A percentile compares a stretch with the other conserved stretches of the same genome.
These are phyloP conservation scores for Drosophila lacertosa DNA, from an alignment of 1,140 invertebrate genomes.

Conservation along the genomic window DNA sequence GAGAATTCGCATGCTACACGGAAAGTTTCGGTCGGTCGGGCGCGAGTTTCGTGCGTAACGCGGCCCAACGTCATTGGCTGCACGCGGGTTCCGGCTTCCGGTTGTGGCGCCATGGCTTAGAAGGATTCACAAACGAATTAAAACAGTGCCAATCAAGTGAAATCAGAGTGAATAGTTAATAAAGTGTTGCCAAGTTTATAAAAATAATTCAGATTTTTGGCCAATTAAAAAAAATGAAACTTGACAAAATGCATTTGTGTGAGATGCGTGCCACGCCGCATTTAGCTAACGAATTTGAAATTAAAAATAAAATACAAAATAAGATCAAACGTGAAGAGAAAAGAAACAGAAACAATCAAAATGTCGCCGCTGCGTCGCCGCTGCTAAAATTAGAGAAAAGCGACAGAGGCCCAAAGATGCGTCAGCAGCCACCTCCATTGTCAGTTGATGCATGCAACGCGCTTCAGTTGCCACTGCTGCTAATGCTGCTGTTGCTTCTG, in stretches of 20 bases:
- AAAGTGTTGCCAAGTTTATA: not conserved
- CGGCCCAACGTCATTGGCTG: conserved; percentile 24
- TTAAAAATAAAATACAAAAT: conserved; percentile 10
- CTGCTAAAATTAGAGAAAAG: conserved; percentile 64
- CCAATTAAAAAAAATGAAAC: conserved; percentile 48
- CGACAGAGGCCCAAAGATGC: conserved; percentile 43
- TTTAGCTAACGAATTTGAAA: conserved; percentile 53
- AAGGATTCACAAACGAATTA: conserved; percentile 3
- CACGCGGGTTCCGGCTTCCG: conserved; percentile 19
- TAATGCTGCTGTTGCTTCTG: conserved; percentile 48
- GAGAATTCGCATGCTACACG: conserved; percentile 23
- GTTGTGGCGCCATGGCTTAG: conserved; percentile 18
- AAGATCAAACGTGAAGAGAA: conserved; percentile 49
- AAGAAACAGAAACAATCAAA: conserved; percentile 55
- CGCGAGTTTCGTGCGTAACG: conserved; percentile 27
- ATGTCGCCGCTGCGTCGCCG: conserved; percentile 50
- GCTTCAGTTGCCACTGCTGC: conserved; percentile 28
- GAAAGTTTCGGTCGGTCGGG: conserved; percentile 20
- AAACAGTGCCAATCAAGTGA: conserved; percentile 11
- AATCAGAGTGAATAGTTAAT: conserved; percentile 17
- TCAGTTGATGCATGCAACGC: conserved; percentile 15
- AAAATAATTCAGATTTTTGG: conserved; percentile 5
- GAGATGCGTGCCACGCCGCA: conserved; percentile 58
- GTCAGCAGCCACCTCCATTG: conserved; percentile 42
- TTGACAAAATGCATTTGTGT: conserved; percentile 73